phyloP scores from a whole-genome alignment of 2,888 invertebrate genomes.

The Morinoia aosen region DNA sequence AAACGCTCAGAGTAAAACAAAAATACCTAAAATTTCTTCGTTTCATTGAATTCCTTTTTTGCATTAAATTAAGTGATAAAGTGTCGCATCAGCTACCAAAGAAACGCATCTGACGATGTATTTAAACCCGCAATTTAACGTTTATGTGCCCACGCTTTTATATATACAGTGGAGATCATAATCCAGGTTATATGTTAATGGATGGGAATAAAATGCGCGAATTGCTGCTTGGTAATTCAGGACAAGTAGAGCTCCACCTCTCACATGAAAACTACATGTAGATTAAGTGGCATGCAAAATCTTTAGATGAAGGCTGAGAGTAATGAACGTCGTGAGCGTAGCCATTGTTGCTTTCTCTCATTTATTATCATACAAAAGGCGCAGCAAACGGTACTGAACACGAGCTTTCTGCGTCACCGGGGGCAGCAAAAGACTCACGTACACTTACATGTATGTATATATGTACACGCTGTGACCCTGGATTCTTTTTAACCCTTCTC shows the following conservation, averaged over 20 bases:
- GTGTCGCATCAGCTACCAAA: background rate
- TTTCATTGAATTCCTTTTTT: background rate
- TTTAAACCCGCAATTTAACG: background rate
- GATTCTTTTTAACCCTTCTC: background rate
- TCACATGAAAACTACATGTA: constrained; percentile 4
- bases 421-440: background rate
- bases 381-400: constrained; percentile 12
- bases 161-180: background rate
- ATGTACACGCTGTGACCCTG: background rate
- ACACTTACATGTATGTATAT: background rate
- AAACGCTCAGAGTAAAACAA: background rate
- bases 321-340: background rate
- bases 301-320: background rate
- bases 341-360: constrained; percentile 3
- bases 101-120: background rate
- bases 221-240: background rate
- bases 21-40: background rate
- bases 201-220: background rate
- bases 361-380: constrained; percentile 10
- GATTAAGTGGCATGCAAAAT: constrained; percentile 12
- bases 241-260: background rate
- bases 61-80: background rate
- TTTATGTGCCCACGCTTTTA: background rate
- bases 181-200: background rate
- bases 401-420: background rate